phyloP scores from a whole-genome alignment of 1,140 invertebrate species.

The Zaprionus nigranus region DNA sequence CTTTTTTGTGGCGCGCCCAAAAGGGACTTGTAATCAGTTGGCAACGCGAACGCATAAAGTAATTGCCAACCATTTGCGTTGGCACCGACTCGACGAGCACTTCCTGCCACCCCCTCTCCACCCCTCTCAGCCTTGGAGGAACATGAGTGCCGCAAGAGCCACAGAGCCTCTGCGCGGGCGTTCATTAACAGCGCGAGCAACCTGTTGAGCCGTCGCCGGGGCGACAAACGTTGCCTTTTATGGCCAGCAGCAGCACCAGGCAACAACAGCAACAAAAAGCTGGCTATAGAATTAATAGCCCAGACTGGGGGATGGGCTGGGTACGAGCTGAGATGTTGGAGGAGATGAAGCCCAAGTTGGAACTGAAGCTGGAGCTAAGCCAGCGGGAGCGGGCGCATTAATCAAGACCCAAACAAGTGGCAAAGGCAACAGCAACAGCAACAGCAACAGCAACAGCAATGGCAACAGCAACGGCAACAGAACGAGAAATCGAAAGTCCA shows the following conservation, averaged over 20 bases:
- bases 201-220: slow-evolving; percentile 73
- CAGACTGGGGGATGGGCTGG: slow-evolving; percentile 45
- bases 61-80: slow-evolving; percentile 82
- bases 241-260: slow-evolving; percentile 37
- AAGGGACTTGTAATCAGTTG: slow-evolving; percentile 81
- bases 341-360: not conserved
- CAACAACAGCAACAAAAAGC: slow-evolving; percentile 14
- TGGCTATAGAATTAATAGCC: slow-evolving; percentile 56
- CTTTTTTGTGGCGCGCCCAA: slow-evolving; percentile 20
- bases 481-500: slow-evolving; percentile 75
- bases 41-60: slow-evolving; percentile 80
- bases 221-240: slow-evolving; percentile 79
- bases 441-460: slow-evolving; percentile 22
- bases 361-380: slow-evolving; percentile 32
- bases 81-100: slow-evolving; percentile 66
- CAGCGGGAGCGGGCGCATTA: slow-evolving; percentile 67
- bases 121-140: not conserved
- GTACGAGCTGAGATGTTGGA: slow-evolving; percentile 50
- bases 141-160: not conserved
- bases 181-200: slow-evolving; percentile 74
- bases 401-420: slow-evolving; percentile 61
- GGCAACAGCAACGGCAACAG: slow-evolving; percentile 31
- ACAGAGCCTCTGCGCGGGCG: slow-evolving; percentile 61
- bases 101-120: slow-evolving; percentile 28
- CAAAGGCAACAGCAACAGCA: slow-evolving; percentile 16